Evolutionary conservation across 2,113 vertebrate species (phyloP).

Genomic region (Salvelinus fontinalis): DNA sequence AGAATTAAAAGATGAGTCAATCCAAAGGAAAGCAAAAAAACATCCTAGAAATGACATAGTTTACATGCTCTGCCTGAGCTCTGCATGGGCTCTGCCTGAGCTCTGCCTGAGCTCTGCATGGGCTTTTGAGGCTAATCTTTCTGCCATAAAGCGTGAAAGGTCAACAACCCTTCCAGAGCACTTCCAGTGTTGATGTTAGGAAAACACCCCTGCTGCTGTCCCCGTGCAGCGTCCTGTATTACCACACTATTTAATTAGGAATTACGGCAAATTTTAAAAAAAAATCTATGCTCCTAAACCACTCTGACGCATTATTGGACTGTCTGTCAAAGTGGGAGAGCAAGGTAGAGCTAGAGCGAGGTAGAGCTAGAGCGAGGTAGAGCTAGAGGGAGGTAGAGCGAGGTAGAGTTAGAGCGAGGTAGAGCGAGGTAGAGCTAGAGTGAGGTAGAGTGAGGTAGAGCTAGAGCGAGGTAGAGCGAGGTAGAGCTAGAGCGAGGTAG

Average conservation of each 20-base stretch:
- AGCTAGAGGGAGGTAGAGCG: too few species aligned
- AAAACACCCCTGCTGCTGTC: conserved; percentile 43
- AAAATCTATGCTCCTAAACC: too few species aligned
- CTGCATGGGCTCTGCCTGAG: not conserved
- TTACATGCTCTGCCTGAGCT: conserved; percentile 22
- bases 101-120: conserved; percentile 28
- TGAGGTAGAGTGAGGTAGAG: too few species aligned
- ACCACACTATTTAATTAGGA: conserved; percentile 70
- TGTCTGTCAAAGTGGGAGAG: too few species aligned
- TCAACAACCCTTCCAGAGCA: conserved; percentile 66
- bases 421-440: too few species aligned
- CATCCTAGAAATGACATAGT: conserved; percentile 19
- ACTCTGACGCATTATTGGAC: too few species aligned
- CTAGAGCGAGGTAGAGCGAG: too few species aligned
- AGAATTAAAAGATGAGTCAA: not conserved
- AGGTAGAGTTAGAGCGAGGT: too few species aligned
- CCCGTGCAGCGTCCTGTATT: conserved; percentile 45
- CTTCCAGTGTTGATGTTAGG: conserved; percentile 55
- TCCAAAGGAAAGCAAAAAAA: not conserved
- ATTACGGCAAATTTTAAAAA: too few species aligned
- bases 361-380: too few species aligned
- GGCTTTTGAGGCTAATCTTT: conserved; percentile 28
- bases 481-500: too few species aligned
- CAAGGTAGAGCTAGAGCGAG: too few species aligned
- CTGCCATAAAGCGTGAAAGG: conserved; percentile 67